Percentiles rank a stretch among this genome's conserved stretches.
Evolutionary conservation across 2,888 invertebrate genomes (phyloP).

Genomic region (Agonopterix arenella): DNA sequence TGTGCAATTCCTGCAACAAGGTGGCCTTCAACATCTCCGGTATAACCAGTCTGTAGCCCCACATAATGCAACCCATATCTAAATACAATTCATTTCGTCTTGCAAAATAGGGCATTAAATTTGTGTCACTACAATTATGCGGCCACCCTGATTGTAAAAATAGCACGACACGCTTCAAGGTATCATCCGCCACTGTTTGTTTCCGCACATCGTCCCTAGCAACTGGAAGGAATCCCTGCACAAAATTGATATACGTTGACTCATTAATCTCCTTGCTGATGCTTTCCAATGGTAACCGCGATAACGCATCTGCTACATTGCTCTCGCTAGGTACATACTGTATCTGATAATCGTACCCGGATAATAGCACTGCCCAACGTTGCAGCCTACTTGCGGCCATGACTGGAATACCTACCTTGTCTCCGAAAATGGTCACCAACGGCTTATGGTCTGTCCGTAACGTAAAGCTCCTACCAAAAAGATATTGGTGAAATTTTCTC

Average conservation of each 20-base stretch:
- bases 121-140: background rate
- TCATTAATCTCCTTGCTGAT: background rate
- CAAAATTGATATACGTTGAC: slow-evolving; percentile 7
- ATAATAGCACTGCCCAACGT: slow-evolving; percentile 7
- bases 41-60: too few species aligned
- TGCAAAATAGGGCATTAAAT: background rate
- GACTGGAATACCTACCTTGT: slow-evolving; percentile 10
- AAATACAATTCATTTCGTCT: too few species aligned
- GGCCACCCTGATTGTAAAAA: slow-evolving; percentile 3
- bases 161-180: background rate
- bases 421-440: slow-evolving; percentile 12
- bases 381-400: slow-evolving; percentile 13
- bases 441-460: slow-evolving; percentile 12
- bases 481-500: slow-evolving; percentile 8
- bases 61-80: too few species aligned
- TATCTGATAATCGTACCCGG: slow-evolving; percentile 4
- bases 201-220: background rate
- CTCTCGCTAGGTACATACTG: background rate
- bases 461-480: background rate
- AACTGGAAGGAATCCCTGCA: slow-evolving; percentile 5
- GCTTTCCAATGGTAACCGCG: background rate
- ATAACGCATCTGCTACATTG: background rate
- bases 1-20: too few species aligned
- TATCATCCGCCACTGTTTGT: background rate
- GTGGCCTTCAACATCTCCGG: background rate